Conservation (phyloP, 2,113 vertebrate genomes). For the Pollachius pollachius region DNA sequence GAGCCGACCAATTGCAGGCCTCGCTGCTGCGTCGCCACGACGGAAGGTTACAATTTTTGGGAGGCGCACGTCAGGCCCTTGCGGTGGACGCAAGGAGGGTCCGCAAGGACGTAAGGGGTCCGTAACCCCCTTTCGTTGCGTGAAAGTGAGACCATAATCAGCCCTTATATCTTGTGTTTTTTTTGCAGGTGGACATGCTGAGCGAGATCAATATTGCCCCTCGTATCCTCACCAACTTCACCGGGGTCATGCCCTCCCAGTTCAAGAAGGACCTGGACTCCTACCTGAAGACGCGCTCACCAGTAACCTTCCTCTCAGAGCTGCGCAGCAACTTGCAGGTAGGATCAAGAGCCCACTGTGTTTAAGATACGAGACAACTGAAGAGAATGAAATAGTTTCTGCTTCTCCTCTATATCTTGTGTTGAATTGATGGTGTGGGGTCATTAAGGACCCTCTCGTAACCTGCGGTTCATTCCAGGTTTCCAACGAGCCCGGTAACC, state of each 20-base stretch:
- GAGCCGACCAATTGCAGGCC: too few relatives aligned
- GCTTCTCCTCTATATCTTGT: not conserved
- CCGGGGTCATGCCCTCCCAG: slow-evolving; percentile 97
- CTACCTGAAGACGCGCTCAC: slow-evolving; percentile 97
- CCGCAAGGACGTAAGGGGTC: too few relatives aligned
- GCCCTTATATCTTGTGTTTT: too few relatives aligned
- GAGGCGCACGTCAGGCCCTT: too few relatives aligned
- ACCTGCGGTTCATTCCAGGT: slow-evolving; percentile 71
- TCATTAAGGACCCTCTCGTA: not conserved
- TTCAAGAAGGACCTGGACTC: slow-evolving; percentile 99
- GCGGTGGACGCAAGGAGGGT: too few relatives aligned
- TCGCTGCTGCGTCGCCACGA: too few relatives aligned
- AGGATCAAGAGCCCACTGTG: slow-evolving; percentile 2
- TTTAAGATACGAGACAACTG: not conserved
- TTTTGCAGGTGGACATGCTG: slow-evolving; percentile 92
- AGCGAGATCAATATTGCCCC: slow-evolving; percentile 99
- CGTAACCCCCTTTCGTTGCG: too few relatives aligned
- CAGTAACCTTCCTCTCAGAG: slow-evolving; percentile 96
- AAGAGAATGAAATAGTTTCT: not conserved
- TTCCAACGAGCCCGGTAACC: slow-evolving; percentile 96
- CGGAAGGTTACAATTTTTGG: too few relatives aligned
- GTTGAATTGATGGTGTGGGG: too few relatives aligned
- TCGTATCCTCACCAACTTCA: slow-evolving; percentile 98
- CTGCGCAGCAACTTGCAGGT: slow-evolving; percentile 97
- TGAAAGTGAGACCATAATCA: too few relatives aligned